Percentiles rank a stretch among this genome's conserved stretches.
phyloP scores from a whole-genome alignment of 1,140 invertebrate genomes.

The Ips nitidus region DNA sequence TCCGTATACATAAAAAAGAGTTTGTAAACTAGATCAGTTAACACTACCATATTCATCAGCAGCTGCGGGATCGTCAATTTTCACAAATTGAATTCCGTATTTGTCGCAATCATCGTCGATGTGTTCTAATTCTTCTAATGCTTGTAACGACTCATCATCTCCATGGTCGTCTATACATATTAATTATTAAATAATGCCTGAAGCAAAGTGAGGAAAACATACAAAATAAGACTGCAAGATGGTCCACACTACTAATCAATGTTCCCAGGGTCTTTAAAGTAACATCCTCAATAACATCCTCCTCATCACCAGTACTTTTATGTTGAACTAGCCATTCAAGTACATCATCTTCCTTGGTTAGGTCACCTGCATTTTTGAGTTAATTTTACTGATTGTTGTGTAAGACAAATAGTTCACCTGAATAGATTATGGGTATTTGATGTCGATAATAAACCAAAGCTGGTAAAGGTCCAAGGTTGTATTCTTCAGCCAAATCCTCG shows the following conservation, averaged over 20 bases:
- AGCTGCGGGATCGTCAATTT: slow-evolving; percentile 83
- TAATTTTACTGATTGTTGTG: background rate
- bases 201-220: slow-evolving; percentile 51
- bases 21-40: no score
- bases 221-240: slow-evolving; percentile 92
- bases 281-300: slow-evolving; percentile 92
- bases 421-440: slow-evolving; percentile 92
- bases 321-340: slow-evolving; percentile 91
- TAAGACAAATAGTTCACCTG: slow-evolving; percentile 62
- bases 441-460: slow-evolving; percentile 91
- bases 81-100: slow-evolving; percentile 91
- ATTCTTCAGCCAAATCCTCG: slow-evolving; percentile 87
- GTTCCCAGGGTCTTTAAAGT: slow-evolving; percentile 84
- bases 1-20: background rate
- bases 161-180: slow-evolving; percentile 62
- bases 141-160: slow-evolving; percentile 81
- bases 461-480: slow-evolving; percentile 85
- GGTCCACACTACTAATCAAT: slow-evolving; percentile 86
- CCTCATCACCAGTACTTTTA: slow-evolving; percentile 89
- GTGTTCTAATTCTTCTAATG: slow-evolving; percentile 83
- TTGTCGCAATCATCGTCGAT: slow-evolving; percentile 92
- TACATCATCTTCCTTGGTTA: slow-evolving; percentile 89
- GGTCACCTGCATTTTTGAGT: slow-evolving; percentile 69
- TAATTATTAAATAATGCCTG: background rate
- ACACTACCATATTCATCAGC: slow-evolving; percentile 70